Conservation (phyloP, 2,113 vertebrate species). For the Antechinus stuartii region DNA sequence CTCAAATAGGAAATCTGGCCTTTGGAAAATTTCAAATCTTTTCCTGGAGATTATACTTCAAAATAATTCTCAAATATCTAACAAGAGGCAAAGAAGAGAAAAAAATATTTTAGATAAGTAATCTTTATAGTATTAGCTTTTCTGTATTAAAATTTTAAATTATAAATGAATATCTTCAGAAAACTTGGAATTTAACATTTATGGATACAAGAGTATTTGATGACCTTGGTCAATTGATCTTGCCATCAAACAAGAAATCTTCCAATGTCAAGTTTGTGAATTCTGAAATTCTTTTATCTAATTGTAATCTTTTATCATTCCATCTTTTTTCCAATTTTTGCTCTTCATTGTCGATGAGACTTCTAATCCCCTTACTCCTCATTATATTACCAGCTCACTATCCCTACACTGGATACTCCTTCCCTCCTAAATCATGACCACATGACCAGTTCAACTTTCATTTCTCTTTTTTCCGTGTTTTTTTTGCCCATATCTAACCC, state of each 20-base stretch:
- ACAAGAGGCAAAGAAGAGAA: not conserved
- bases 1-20: constrained; percentile 68
- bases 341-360: not conserved
- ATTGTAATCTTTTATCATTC: not conserved
- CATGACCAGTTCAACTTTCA: not conserved
- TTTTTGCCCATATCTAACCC: not conserved
- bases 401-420: not conserved
- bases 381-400: not conserved
- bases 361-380: not conserved
- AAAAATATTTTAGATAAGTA: not conserved
- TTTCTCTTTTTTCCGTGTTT: not conserved
- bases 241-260: not conserved
- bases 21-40: constrained; percentile 46
- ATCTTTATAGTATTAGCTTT: not conserved
- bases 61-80: constrained; percentile 34
- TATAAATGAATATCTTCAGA: constrained; percentile 19
- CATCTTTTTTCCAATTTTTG: not conserved
- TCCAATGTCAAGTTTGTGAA: not conserved
- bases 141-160: constrained; percentile 23
- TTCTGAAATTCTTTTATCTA: not conserved
- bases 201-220: not conserved
- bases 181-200: not conserved
- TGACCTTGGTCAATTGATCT: not conserved
- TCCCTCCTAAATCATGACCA: not conserved
- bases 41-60: constrained; percentile 23